These are phyloP conservation scores for Dendrolimus kikuchii DNA, from an alignment of 1,140 invertebrate genomes.

Conservation along the genomic window DNA sequence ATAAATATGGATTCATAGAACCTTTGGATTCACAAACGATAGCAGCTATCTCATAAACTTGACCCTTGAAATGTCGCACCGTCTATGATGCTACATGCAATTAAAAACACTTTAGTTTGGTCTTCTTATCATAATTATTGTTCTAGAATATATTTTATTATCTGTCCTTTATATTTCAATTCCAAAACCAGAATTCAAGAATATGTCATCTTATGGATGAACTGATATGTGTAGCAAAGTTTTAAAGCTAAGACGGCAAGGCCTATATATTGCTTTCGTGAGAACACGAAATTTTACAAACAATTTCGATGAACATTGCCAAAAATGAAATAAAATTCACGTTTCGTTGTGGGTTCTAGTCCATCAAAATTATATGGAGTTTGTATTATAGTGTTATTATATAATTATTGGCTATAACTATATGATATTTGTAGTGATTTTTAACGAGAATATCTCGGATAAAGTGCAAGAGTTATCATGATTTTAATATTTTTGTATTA, in stretches of 20 bases:
- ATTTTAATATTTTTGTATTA: slow-evolving; percentile 52
- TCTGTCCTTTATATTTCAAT: no score
- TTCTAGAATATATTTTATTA: no score
- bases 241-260: slow-evolving; percentile 6
- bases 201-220: background rate
- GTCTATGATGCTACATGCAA: no score
- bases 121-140: no score
- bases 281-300: slow-evolving; percentile 9
- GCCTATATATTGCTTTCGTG: slow-evolving; percentile 6
- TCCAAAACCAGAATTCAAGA: no score
- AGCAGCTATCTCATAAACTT: no score
- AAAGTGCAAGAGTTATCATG: slow-evolving; percentile 43
- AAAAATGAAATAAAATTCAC: slow-evolving; percentile 46
- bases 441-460: slow-evolving; percentile 39
- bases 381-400: slow-evolving; percentile 41
- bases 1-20: no score
- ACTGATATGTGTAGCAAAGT: slow-evolving; percentile 6
- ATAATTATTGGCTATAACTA: slow-evolving; percentile 36
- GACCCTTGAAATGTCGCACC: no score
- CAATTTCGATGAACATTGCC: slow-evolving; percentile 44
- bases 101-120: no score
- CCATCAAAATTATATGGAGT: slow-evolving; percentile 56
- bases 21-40: no score
- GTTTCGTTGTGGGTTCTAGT: slow-evolving; percentile 65
- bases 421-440: slow-evolving; percentile 20